Evolutionary conservation across 1,140 invertebrate species (phyloP), one percentile per base, ranked within the genome.

Genomic region (Trachymyrmex septentrionalis): DNA sequence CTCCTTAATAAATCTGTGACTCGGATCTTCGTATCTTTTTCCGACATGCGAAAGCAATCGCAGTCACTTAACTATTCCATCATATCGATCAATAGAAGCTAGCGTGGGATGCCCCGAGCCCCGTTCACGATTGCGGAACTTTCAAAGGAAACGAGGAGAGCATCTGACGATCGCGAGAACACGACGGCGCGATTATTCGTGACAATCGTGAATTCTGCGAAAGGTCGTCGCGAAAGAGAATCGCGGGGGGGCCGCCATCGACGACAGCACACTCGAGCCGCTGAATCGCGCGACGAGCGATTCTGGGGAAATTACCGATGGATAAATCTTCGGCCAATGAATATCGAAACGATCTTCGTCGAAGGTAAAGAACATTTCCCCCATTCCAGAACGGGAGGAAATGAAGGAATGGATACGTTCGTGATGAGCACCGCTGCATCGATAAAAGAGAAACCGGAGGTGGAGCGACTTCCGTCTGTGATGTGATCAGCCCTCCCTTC

Each of bases 291-390:
- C 19, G 76, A 53, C 19, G 48, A 38, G 27, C 44, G 50, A n/a
- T 34, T 55, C 72, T 21, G 10, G 53, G 21, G 5, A 24, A 69
- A 84, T 75, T 84, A 75, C 27, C 69, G 55, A 34, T 9, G 44
- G 55, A 84, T 73, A 61, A 75, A 84, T 84, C 69, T 84, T 84
- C 75, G 55, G 0, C 69, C 69, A 84, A 75, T 84, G 55, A 84
- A 84, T 84, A 84, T 50, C 80, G 69, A 75, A 84, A 34, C 27
- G 69, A 84, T 61, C 24, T 44, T 44, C 30, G 73, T 30, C 55
- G n/a, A 44, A 24, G 53, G 38, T 53, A 24, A 59, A 14, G 34
- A 81, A 21, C 21, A 38, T 48, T 7, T 0, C 7, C 1, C 1
- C 14, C 3, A 7, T 14, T 38, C 27, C 27, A 3, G 44, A n/a